phyloP scores from a whole-genome alignment of 1,140 invertebrate genomes.

The Calephelis virginiensis region DNA sequence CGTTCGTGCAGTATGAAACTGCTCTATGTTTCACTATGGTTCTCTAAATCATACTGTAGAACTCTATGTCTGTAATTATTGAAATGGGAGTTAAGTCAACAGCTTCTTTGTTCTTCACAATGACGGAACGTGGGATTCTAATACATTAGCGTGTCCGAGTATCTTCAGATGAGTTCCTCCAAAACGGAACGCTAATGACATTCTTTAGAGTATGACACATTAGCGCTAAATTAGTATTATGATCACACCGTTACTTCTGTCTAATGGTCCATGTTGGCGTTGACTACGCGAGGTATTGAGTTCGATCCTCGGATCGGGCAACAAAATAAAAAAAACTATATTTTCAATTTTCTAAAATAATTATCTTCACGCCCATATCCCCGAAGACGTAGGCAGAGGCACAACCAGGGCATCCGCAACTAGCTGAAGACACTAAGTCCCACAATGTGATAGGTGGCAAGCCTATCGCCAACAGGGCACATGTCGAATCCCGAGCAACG shows the following conservation, averaged over 20 bases:
- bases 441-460: too few species aligned
- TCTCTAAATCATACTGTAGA: conserved; percentile 23
- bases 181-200: conserved; percentile 17
- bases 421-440: too few species aligned
- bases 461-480: too few species aligned
- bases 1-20: not conserved
- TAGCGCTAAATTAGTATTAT: conserved; percentile 1
- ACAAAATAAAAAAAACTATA: too few species aligned
- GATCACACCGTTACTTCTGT: not conserved
- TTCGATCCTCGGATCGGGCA: too few species aligned
- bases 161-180: conserved; percentile 16
- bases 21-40: conserved; percentile 2
- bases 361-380: too few species aligned
- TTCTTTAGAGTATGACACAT: conserved; percentile 16
- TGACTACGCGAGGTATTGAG: too few species aligned
- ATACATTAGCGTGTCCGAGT: conserved; percentile 27
- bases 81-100: conserved; percentile 71
- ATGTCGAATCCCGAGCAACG: too few species aligned
- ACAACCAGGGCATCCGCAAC: too few species aligned
- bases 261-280: too few species aligned
- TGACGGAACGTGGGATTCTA: conserved; percentile 48
- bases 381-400: too few species aligned
- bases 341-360: too few species aligned
- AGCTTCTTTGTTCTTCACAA: conserved; percentile 58
- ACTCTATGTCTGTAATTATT: conserved; percentile 56